Evolutionary conservation across 2,888 invertebrate species (phyloP), one percentile per base, ranked within the genome.

Genomic region (Argyresthia goedartella): DNA sequence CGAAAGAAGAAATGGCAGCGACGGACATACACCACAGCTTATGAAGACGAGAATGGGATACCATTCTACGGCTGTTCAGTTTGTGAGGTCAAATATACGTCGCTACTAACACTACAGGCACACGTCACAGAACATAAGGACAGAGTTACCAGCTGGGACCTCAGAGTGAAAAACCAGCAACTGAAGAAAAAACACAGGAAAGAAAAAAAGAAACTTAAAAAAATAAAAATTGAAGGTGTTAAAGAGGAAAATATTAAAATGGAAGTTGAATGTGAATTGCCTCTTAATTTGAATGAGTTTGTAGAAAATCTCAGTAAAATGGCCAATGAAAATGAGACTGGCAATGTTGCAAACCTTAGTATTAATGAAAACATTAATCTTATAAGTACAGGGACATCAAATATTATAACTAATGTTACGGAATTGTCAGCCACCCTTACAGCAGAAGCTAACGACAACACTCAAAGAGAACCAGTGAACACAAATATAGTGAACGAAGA

Each of bases 41-140:
- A 66, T 45, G 65, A 66, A 1, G 25, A 76, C 71, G 33, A 76
- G 59, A 85, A 54, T 13, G 63, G 73, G 0, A 85, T 75, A 42
- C 72, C 76, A 0, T 86, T 82, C 52, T 86, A 81, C 25, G 82
- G 81, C 0, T 86, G 85, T 55, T 63, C 85, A 0, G 68, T 85
- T 0, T 86, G 85, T 42, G 75, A 84, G 50, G 65, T 82, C 1
- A 73, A 75, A 9, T 85, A 68, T 51, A 57, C 62, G 11, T 58
- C 69, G 0, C 53, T 82, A 1, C 57, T 65, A 0, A 75, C 81
- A 6, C 57, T 86, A 1, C 84, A 84, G 44, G 61, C 73, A 3
- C 85, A 86, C 55, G 76, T 85, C 0, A 66, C 72, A 0, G 66
- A 69, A 1, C 85, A 86, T 41, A 77, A 78, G 42, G 77, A 81